Evolutionary conservation across 2,113 vertebrate species (phyloP), one percentile per base, ranked within the genome.

Genomic region (Halcyon senegalensis): DNA sequence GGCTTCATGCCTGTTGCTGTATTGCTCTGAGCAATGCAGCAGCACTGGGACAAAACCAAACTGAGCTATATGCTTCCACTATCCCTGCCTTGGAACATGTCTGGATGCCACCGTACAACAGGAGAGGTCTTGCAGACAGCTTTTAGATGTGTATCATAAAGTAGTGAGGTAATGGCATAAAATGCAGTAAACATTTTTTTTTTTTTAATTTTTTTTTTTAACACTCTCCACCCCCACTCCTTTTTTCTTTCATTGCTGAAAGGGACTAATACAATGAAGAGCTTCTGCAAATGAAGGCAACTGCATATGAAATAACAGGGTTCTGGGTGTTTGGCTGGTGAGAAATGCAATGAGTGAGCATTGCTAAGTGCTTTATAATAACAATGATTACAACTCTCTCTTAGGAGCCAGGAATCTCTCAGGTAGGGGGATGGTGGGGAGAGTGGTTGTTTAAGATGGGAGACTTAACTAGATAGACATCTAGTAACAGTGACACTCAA

Each of bases 331-430:
- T 97, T 93, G 89, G 93, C 93, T 97, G 94, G 90, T 43, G 69
- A 94, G 94, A 94, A 87, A 95, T 93, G 90, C 91, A 92, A 82
- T 92, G 87, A 97, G 86, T 85, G 96, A 97, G 76, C 94, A 91
- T 96, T 2, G 3, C 91, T 96, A 97, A 97, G 96, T 97, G 97
- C 92, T 97, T 94, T 91, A 87, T 97, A 97, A 97, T 97, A 96
- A 97, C 97, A 94, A 92, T 97, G 94, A 97, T 97, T 96, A 96
- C 79, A 70, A 28, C 8, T 28, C 69, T 75, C 87, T 96, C 82
- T 75, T 73, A 81, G 90, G 83, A 96, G 91, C 56, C 83, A 94
- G 93, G 89, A 93, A 85, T 82, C 85, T 90, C 89, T 83, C 94
- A 91, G 93, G 95, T 93, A 79, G 84, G 79, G 84, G 77, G 84